Evolutionary conservation across 2,113 vertebrate genomes (phyloP), one percentile per base, ranked within the genome.

Genomic region (Melospiza melodia): DNA sequence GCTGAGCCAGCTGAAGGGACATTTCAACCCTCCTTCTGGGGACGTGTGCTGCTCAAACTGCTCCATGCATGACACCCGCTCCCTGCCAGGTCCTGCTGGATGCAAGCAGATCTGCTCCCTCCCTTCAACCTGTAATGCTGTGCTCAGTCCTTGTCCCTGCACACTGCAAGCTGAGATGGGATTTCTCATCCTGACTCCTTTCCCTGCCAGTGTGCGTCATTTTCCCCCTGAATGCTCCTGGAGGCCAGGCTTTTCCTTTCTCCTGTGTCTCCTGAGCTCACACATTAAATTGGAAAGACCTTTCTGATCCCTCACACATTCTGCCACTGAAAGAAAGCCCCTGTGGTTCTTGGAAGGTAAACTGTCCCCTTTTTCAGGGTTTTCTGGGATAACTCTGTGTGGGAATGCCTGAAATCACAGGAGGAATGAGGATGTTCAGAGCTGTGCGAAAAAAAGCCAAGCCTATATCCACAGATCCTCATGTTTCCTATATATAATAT

Each of bases 271-370:
- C 93, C 72, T 59, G 68, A 92, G 52, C 30, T 88, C 61, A 80
- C 18, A 51, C 35, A 30, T 84, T 74, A 87, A 87, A 95, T 79
- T 95, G 74, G 62, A 95, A 83, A 95, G 94, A 93, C 62, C 71
- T 93, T 90, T 87, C 67, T 46, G 46, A 94, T 76, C 69, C 55
- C 23, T 43, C 63, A 72, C 35, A 30, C 76, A n/a, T 68, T 78
- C 66, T 86, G 66, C 20, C 28, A 48, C 30, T 43, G 62, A 54
- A 94, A 93, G 24, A 27, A 74, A 85, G 17, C 43, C 31, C 54
- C 49, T 0, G 0, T 28, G 46, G 35, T 41, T 93, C 82, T 83
- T 80, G 79, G 57, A 87, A 93, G 30, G 55, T 59, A 94, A 91
- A 52, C 51, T 57, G 30, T 5, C 12, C 39, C 24, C 16, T 11